Evolutionary conservation across 2,797 vertebrate genomes (phyloP), one percentile per base, ranked within the genome.

Genomic region (Sebastes cheni): DNA sequence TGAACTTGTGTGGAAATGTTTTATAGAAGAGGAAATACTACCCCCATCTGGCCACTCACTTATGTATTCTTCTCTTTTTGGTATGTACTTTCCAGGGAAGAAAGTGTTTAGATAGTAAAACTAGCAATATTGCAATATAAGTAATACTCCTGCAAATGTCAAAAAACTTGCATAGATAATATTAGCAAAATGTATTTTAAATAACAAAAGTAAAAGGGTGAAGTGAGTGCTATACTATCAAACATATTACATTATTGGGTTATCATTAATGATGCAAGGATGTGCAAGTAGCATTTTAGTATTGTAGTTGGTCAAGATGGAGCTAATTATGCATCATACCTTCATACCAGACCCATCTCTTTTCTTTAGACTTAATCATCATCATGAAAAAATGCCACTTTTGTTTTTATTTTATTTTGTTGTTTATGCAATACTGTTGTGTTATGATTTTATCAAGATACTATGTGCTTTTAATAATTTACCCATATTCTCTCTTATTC

Each of bases 21-120:
- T 34, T 65, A 16, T 29, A 67, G 5, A 67, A 6, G 18, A 72
- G 58, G 54, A 59, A 77, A 89, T 78, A 36, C 84, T 79, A 36
- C 86, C 84, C 66, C 68, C 84, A 75, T 55, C 72, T 87, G 86
- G 86, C 18, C 70, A 70, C 42, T 25, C 1, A 27, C 0, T n/a
- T 13, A 13, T 32, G 20, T 20, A 0, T 56, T 55, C 22, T 27
- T 29, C 39, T 42, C 13, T 42, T 14, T 62, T 30, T 55, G 11
- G 5, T 29, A 6, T 11, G 20, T n/a, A 50, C n/a, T 32, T 39
- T 36, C 12, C 11, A 9, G 5, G 2, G 1, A 4, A 54, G 54
- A 1, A 42, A 3, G 5, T 25, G 20, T 34, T 71, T 13, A 46
- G 32, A 42, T 13, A 32, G 22, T 55, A 23, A 12, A 61, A 62